phyloP scores from a whole-genome alignment of 2,888 invertebrate genomes.

The Diloba caeruleocephala region DNA sequence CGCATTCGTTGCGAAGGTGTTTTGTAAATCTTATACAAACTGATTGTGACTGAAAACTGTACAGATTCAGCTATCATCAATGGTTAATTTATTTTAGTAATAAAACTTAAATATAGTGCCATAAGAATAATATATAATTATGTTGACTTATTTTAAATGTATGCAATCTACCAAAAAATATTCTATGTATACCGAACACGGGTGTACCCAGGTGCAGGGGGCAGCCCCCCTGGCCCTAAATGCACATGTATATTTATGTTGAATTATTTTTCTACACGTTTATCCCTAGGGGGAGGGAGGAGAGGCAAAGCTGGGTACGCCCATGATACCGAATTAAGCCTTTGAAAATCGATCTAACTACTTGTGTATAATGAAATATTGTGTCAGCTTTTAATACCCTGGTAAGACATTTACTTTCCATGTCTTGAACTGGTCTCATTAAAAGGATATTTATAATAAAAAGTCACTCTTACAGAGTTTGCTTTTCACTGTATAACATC shows the following conservation, averaged over 20 bases:
- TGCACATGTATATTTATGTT: too few relatives aligned
- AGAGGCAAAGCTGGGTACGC: too few relatives aligned
- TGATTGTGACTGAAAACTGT: neutral
- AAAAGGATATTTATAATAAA: conserved; percentile 8
- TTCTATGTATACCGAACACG: too few relatives aligned
- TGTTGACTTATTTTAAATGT: neutral
- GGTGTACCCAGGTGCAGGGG: too few relatives aligned
- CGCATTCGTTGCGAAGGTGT: neutral
- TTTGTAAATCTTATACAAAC: neutral
- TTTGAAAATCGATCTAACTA: neutral
- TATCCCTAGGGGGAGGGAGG: too few relatives aligned
- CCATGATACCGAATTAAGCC: too few relatives aligned
- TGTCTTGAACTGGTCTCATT: conserved; percentile 17
- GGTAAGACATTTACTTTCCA: conserved; percentile 10
- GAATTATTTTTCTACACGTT: too few relatives aligned
- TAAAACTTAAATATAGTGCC: neutral
- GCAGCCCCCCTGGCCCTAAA: too few relatives aligned
- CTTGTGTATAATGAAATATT: neutral
- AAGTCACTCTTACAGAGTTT: conserved; percentile 34
- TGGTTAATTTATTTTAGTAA: neutral
- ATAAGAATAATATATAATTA: neutral
- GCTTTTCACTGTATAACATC: conserved; percentile 33
- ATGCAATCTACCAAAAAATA: too few relatives aligned
- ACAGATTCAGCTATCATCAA: neutral
- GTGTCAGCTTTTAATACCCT: neutral